Base-by-base conservation (phyloP, 2,797 vertebrate genomes). In the Onychomys arenicola region DNA sequence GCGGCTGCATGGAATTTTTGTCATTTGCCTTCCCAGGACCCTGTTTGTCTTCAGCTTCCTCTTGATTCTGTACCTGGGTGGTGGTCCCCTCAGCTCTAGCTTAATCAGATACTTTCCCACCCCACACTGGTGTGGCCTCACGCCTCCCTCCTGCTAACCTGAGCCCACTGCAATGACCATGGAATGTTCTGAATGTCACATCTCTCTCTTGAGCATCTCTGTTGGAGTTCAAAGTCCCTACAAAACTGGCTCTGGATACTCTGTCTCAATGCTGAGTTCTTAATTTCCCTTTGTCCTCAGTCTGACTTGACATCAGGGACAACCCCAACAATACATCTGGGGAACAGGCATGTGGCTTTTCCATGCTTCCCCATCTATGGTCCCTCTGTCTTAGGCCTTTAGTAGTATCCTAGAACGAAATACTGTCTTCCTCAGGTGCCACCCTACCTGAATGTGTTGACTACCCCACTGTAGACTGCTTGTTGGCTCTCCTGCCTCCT, bases 21-120 rank as follows among this genome's bases (percentile, higher is more conserved):
- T 75, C 55, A 32, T 82, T 88, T 27, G n/a, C 86, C 10, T 65
- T 81, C 29, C 23, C 16, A 19, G 34, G 29, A 13, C 3, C 67
- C 17, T 82, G 11, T 91, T 57, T 91, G 83, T 82, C 86, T 92
- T 77, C 37, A 85, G 29, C 16, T 61, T 87, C 75, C n/a, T 40
- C 46, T 55, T 25, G 43, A 89, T 55, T 65, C 88, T 43, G 32
- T 2, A 21, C 61, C 21, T 43, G 89, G 85, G 67, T 55, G 25
- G n/a, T 81, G 25, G 57, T 23, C 52, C 5, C 67, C 43, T 69
- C 40, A 85, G 59, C 0, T 4, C 83, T 82, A 78, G 59, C 27
- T 73, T 77, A 84, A 19, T 32, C 46, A 49, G 61, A 59, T 61
- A 5, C 43, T 13, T 14, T n/a, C 2, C 27, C 1, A 61, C 6